A percentile compares a stretch with the other conserved stretches of the same genome.
Evolutionary conservation across 2,113 vertebrate genomes (phyloP).

Genomic region (Salvelinus fontinalis): DNA sequence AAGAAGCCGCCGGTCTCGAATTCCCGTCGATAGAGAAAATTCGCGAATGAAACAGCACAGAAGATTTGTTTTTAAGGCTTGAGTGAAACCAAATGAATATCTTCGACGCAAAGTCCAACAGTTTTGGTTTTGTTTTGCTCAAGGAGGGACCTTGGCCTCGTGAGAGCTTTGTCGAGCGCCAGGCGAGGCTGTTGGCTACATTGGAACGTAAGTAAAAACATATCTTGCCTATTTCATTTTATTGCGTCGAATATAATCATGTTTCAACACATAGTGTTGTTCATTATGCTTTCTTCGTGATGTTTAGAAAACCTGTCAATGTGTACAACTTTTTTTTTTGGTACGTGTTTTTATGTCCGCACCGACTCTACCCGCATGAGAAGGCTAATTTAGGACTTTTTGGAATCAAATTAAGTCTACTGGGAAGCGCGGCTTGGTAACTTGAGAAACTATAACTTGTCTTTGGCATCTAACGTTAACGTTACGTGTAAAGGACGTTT

Average conservation of each 20-base stretch:
- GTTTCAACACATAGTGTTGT: background rate
- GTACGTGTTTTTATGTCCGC: background rate
- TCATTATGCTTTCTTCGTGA: background rate
- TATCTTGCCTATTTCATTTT: background rate
- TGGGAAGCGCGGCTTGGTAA: background rate
- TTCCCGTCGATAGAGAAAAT: background rate
- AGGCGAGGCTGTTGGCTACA: constrained; percentile 20
- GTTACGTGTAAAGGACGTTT: background rate
- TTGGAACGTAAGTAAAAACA: constrained; percentile 11
- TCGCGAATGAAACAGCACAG: background rate
- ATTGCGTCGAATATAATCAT: background rate
- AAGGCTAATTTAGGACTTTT: background rate
- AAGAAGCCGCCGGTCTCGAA: constrained; percentile 46
- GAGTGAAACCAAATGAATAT: background rate
- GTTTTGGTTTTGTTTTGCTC: background rate
- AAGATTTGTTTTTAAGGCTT: background rate
- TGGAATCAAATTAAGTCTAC: background rate
- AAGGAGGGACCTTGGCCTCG: constrained; percentile 46
- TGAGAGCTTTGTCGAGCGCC: constrained; percentile 25
- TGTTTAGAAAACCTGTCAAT: constrained; percentile 5
- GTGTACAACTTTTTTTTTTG: constrained; percentile 38
- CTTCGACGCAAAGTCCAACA: background rate
- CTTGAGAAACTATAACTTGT: background rate
- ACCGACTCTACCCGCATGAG: too few species aligned
- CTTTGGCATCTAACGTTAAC: background rate